These are phyloP conservation scores for Poliocrania exsul DNA, from an alignment of 2,797 vertebrate genomes.

Conservation along the genomic window DNA sequence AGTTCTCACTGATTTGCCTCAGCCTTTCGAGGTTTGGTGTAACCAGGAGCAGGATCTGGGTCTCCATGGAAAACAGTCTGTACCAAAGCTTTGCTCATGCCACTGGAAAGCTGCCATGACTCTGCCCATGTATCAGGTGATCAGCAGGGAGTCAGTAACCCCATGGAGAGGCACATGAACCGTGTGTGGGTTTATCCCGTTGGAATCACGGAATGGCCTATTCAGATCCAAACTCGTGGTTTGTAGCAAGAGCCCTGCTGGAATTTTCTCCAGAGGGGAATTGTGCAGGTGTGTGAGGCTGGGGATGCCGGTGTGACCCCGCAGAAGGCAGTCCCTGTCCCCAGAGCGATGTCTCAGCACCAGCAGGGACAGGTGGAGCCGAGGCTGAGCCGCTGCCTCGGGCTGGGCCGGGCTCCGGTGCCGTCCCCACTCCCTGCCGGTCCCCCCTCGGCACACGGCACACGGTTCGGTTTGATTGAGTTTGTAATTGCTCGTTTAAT, in stretches of 20 bases:
- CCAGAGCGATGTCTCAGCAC: background rate
- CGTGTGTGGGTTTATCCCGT: background rate
- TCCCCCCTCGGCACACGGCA: background rate
- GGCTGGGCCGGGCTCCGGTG: conserved; percentile 10
- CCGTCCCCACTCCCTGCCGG: background rate
- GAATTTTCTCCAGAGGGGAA: background rate
- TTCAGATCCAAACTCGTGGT: background rate
- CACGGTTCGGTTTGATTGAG: conserved; percentile 37
- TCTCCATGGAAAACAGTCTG: background rate
- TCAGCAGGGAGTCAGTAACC: background rate
- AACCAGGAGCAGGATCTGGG: background rate
- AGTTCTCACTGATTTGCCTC: background rate
- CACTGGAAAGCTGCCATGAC: background rate
- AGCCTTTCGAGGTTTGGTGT: background rate
- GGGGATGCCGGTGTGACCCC: background rate
- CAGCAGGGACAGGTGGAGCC: background rate
- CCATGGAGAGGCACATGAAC: fast-evolving
- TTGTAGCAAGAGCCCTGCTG: background rate
- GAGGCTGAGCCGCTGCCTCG: background rate
- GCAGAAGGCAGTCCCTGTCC: background rate
- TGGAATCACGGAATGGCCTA: background rate
- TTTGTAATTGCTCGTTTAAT: conserved; percentile 67
- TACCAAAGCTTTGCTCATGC: background rate
- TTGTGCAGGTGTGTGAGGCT: background rate
- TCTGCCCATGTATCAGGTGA: background rate